Percentiles rank a stretch among this genome's conserved stretches.
Evolutionary conservation across 2,797 vertebrate species (phyloP).

Genomic region (Sebastes cheni): DNA sequence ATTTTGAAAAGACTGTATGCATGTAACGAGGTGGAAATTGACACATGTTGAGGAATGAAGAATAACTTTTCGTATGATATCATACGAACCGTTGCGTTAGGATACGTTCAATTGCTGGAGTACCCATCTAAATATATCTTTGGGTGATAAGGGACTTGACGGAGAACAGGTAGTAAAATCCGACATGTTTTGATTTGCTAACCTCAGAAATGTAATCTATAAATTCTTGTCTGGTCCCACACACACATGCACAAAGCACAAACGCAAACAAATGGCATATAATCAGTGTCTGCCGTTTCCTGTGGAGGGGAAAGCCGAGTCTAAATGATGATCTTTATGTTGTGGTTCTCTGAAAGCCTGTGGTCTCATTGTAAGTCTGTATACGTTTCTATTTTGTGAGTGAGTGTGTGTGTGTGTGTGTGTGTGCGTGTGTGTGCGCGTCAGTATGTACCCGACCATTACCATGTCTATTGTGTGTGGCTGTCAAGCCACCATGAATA

Average conservation of each 20-base stretch:
- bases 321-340: constrained; percentile 77
- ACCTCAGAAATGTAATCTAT: constrained; percentile 24
- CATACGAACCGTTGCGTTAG: too few relatives aligned
- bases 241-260: constrained; percentile 37
- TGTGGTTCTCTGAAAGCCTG: constrained; percentile 71
- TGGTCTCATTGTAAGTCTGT: constrained; percentile 54
- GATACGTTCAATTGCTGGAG: too few relatives aligned
- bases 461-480: constrained; percentile 67
- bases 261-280: constrained; percentile 61
- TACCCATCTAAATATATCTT: neutral
- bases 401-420: constrained; percentile 11
- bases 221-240: constrained; percentile 28
- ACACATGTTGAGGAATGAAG: too few relatives aligned
- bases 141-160: neutral
- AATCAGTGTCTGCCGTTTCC: constrained; percentile 74
- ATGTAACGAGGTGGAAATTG: too few relatives aligned
- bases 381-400: constrained; percentile 64
- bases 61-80: too few relatives aligned
- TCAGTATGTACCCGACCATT: constrained; percentile 64
- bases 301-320: constrained; percentile 52
- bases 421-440: neutral
- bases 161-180: neutral
- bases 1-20: too few relatives aligned
- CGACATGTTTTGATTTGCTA: constrained; percentile 9
- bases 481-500: constrained; percentile 67